Conservation (phyloP, 2,888 invertebrate genomes). For the Torymus texanus region DNA sequence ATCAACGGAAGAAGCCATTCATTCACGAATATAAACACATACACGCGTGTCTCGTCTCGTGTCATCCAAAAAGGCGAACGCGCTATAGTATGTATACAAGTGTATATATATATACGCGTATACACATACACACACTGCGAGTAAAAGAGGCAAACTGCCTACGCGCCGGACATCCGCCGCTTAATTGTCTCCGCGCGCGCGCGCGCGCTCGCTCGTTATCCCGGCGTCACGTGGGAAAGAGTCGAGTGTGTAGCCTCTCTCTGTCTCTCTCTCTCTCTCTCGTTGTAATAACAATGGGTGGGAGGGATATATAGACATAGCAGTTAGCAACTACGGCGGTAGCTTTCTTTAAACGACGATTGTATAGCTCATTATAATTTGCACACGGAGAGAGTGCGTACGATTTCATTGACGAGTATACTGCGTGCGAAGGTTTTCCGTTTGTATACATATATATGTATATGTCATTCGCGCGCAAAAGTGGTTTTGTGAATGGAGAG, state of each 20-base stretch:
- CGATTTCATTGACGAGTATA: conserved; percentile 32
- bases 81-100: no score
- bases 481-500: background rate
- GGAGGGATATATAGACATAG: background rate
- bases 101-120: background rate
- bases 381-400: background rate
- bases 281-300: background rate
- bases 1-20: no score
- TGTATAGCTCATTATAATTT: conserved; percentile 9
- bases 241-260: conserved; percentile 12
- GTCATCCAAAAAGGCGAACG: background rate
- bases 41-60: background rate
- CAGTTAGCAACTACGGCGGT: no score
- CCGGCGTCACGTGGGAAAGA: conserved; percentile 66
- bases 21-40: conserved; percentile 18
- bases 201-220: conserved; percentile 22
- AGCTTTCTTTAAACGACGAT: no score
- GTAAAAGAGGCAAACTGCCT: conserved; percentile 10
- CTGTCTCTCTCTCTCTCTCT: background rate
- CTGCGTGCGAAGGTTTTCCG: background rate
- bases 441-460: no score
- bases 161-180: conserved; percentile 69
- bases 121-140: background rate
- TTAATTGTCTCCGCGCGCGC: conserved; percentile 66
- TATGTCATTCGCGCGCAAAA: no score